These are phyloP conservation scores for Acronicta alni DNA, from an alignment of 2,888 invertebrate species.

Conservation along the genomic window DNA sequence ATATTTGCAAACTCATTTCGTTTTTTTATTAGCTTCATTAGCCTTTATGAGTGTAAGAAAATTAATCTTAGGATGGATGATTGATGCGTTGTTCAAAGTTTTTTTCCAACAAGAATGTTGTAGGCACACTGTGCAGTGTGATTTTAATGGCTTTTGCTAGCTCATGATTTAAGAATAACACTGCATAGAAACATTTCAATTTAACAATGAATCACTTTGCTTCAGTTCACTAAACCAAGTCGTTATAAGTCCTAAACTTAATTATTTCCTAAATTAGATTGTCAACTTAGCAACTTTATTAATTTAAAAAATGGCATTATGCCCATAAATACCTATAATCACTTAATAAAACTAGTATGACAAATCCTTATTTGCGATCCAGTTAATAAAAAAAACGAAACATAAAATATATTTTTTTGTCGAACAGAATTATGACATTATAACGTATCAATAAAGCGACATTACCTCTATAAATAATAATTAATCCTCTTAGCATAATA, in stretches of 20 bases:
- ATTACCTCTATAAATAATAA: conserved; percentile 76
- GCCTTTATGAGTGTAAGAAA: conserved; percentile 61
- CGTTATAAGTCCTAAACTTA: conserved; percentile 36
- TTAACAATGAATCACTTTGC: conserved; percentile 3
- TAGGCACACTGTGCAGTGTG: conserved; percentile 13
- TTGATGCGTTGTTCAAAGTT: conserved; percentile 48
- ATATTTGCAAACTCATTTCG: conserved; percentile 62
- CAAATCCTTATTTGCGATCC: conserved; percentile 54
- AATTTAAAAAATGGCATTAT: conserved; percentile 26
- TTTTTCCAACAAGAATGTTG: conserved; percentile 24
- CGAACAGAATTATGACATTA: conserved; percentile 68
- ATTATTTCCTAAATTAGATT: conserved; percentile 36
- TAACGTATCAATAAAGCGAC: conserved; percentile 68
- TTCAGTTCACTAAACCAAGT: conserved; percentile 31
- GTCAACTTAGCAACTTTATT: conserved; percentile 40
- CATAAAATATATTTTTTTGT: conserved; percentile 26
- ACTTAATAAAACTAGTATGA: conserved; percentile 43
- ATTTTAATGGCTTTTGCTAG: conserved; percentile 17
- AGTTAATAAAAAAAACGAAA: conserved; percentile 32
- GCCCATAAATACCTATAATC: conserved; percentile 36
- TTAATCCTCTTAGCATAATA: conserved; percentile 83
- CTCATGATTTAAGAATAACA: conserved; percentile 1
- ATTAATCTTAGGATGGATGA: conserved; percentile 60
- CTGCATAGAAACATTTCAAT: background rate
- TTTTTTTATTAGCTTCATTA: conserved; percentile 64